Base-by-base conservation (phyloP, 2,797 vertebrate species). In the Gymnodraco acuticeps region DNA sequence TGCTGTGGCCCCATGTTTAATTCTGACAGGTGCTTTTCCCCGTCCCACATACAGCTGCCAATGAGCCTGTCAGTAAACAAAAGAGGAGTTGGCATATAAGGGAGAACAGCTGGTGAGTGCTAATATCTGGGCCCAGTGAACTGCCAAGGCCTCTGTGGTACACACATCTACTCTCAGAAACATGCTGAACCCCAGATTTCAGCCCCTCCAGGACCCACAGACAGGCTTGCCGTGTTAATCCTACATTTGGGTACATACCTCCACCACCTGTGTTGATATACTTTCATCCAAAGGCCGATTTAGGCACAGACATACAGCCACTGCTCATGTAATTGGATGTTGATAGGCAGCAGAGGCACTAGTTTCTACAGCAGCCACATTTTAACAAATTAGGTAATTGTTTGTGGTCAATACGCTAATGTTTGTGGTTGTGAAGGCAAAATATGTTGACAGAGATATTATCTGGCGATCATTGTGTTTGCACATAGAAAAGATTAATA, bases 21-120 rank as follows among this genome's bases (percentile, higher is more conserved):
- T 87, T 88, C 80, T 88, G 89, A 92, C 91, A 91, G 91, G 92
- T 91, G 87, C 87, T 84, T 80, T 86, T 87, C 68, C 78, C 78
- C 71, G 59, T 88, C 87, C 76, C 85, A 74, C 87, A 78, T 73
- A 82, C 88, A 88, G 86, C 90, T 91, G 89, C 87, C 89, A 83
- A 77, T 83, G 89, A 87, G 88, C 47, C 90, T 64, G 82, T 92
- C 87, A 75, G 86, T 81, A 90, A 93, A 93, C 88, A 91, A 88
- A 87, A 88, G 82, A 73, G 77, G 75, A 89, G 84, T 72, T 85
- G 86, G 88, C 86, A 80, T 87, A 70, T 75, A 79, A 63, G 54
- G 76, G 72, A 71, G 82, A 91, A 91, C 92, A 93, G 88, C 91
- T 92, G 92, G 80, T 78, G 70, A 63, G 84, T 70, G 83, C 80